Evolutionary conservation across 2,888 invertebrate species (phyloP).

Genomic region (Iselma pallidipennis): DNA sequence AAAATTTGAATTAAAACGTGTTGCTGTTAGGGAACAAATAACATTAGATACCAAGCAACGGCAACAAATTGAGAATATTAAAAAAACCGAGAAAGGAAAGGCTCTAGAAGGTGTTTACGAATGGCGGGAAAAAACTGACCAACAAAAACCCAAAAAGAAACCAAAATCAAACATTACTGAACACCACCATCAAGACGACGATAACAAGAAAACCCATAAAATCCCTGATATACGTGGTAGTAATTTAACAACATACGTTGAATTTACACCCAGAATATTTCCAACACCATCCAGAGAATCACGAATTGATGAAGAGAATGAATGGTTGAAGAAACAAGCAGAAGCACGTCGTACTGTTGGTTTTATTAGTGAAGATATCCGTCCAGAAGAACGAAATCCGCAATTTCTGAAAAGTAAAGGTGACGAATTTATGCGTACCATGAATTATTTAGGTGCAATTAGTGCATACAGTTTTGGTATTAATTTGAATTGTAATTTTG

Average conservation of each 20-base stretch:
- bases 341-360: slow-evolving; percentile 72
- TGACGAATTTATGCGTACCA: slow-evolving; percentile 73
- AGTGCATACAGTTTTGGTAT: slow-evolving; percentile 83
- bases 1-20: slow-evolving; percentile 62
- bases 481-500: slow-evolving; percentile 70
- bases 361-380: slow-evolving; percentile 71
- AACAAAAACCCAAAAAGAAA: slow-evolving; percentile 20
- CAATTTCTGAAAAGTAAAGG: slow-evolving; percentile 82
- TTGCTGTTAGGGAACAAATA: slow-evolving; percentile 65
- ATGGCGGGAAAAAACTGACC: slow-evolving; percentile 57
- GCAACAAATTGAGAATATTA: slow-evolving; percentile 65
- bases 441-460: slow-evolving; percentile 78
- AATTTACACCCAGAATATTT: slow-evolving; percentile 75
- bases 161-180: slow-evolving; percentile 16
- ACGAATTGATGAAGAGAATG: slow-evolving; percentile 69
- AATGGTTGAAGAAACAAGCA: slow-evolving; percentile 80
- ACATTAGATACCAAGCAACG: slow-evolving; percentile 63
- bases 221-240: slow-evolving; percentile 45
- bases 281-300: slow-evolving; percentile 84
- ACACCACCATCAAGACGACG: slow-evolving; percentile 22
- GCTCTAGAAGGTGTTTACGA: slow-evolving; percentile 70
- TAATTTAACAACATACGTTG: slow-evolving; percentile 62
- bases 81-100: slow-evolving; percentile 64
- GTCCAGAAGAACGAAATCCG: slow-evolving; percentile 81
- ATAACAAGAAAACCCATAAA: slow-evolving; percentile 37